Percentiles rank a stretch among this genome's conserved stretches.
These are phyloP conservation scores for Diplosoma virens DNA, from an alignment of 23 tunicate genomes.

Conservation along the genomic window DNA sequence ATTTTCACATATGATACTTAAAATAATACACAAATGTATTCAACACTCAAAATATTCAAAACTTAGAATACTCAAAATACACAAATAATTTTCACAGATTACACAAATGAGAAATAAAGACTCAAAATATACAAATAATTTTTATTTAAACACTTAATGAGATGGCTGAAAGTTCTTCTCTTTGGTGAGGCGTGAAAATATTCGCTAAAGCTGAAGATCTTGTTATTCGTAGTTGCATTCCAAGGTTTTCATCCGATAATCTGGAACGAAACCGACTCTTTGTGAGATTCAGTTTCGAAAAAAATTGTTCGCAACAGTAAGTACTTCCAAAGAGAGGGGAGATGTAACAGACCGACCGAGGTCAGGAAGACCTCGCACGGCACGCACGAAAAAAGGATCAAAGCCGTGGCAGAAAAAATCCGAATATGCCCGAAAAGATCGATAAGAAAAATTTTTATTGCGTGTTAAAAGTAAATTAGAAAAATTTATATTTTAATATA, in stretches of 20 bases:
- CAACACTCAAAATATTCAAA: too few species aligned
- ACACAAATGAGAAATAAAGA: too few species aligned
- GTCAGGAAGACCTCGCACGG: too few species aligned
- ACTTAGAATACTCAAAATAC: constrained; percentile 5
- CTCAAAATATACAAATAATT: too few species aligned
- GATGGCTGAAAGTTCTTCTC: constrained; percentile 29
- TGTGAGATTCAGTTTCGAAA: constrained; percentile 40
- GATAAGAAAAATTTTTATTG: too few species aligned
- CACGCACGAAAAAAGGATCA: too few species aligned
- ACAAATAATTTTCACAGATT: neutral
- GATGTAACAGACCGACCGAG: too few species aligned
- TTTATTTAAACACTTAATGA: neutral
- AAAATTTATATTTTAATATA: too few species aligned
- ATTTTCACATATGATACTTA: constrained; percentile 7
- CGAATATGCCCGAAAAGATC: too few species aligned
- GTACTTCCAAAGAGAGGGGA: constrained; percentile 50
- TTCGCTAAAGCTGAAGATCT: constrained; percentile 34
- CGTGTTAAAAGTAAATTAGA: too few species aligned
- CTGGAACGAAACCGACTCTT: constrained; percentile 42
- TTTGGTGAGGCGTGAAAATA: constrained; percentile 12
- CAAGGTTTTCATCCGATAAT: constrained; percentile 23
- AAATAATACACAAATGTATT: too few species aligned
- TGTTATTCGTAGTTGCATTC: constrained; percentile 12
- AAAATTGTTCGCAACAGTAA: constrained; percentile 40
- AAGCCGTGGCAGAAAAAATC: too few species aligned